Evolutionary conservation across 2,888 invertebrate species (phyloP), one percentile per base, ranked within the genome.

Genomic region (Eupithecia centaureata): DNA sequence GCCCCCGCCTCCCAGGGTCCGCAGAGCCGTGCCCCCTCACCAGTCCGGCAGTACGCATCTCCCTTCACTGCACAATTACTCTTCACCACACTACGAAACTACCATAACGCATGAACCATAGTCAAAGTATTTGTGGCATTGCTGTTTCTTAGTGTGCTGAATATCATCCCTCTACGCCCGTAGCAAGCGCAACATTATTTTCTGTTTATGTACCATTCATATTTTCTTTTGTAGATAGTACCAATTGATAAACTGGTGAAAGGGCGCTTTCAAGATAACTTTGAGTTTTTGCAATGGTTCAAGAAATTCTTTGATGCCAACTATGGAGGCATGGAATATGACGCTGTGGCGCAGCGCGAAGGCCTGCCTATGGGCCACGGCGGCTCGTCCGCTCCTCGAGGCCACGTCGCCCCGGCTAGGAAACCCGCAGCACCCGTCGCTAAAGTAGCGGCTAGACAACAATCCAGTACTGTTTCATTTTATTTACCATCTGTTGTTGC

Each of bases 261-360:
- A 95, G 99, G 98, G 91, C 96, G 98, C 83, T 99, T 99, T 94
- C 99, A 99, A 95, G 99, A 99, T 95, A 99, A 99, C 95, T 99
- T 99, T 95, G 99, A 99, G 94, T 99, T 99, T 94, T 96, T 99
- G 83, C 99, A 99, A 95, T 99, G 99, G 99, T 99, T 99, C 95
- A 99, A 99, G 95, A 98, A 99, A 93, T 99, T 99, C 94, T 99
- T 99, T 94, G 99, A 99, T 94, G 99, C 99, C 83, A 99, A 99
- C 95, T 99, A 98, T 94, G 96, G 97, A 90, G 98, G 98, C 87
- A 95, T 95, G 85, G 98, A 98, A 76, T 99, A 99, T 92, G 98
- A 99, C 93, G 97, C 99, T 68, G 91, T 97, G 84, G 95, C 95
- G 76, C 96, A 97, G 84, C 95, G 99, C 79, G 97, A 96, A 83